Base-by-base conservation (phyloP, 2,888 invertebrate species). In the Cynaeus angustus region DNA sequence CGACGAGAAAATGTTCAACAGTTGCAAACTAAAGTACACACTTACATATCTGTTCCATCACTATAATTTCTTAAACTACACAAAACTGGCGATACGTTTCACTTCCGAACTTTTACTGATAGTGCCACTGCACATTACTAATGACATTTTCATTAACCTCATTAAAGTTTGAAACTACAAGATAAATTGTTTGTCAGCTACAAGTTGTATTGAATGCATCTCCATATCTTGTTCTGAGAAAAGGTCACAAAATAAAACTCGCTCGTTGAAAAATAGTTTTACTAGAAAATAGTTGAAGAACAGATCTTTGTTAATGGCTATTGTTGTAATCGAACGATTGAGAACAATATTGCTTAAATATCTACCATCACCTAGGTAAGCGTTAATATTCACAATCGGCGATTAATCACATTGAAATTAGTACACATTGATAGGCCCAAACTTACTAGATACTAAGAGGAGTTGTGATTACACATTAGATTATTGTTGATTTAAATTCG, bases 321-420 rank as follows among this genome's bases (percentile, higher is more conserved):
- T 33, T 33, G 33, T 33, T 33, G 33, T 33, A 33, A 33, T 33
- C 33, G 9, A n/a, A 33, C 33, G 33, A 33, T 33, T 33, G 33
- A n/a, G 33, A 33, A 33, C 33, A 33, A 33, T 33, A 33, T 33
- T 33, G 33, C 33, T 33, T 33, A 2, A n/a, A 7, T 33, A 33
- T n/a, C n/a, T n/a, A n/a, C n/a, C n/a, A n/a, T 7, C 21, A 21
- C 21, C 21, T 21, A 21, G 21, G 21, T 21, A 33, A 33, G 33
- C 33, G 33, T 33, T 33, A 33, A 33, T 33, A 33, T 33, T 33
- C 33, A 33, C 33, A 33, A 33, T 33, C 33, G 33, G 33, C 33
- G 33, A 33, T 33, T 33, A 33, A 33, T 33, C 33, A 33, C 33
- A 33, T 33, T 4, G 33, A 33, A 33, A 33, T 33, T 33, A 33